Conservation (phyloP, 2,797 vertebrate species). For the Argentina silus region DNA sequence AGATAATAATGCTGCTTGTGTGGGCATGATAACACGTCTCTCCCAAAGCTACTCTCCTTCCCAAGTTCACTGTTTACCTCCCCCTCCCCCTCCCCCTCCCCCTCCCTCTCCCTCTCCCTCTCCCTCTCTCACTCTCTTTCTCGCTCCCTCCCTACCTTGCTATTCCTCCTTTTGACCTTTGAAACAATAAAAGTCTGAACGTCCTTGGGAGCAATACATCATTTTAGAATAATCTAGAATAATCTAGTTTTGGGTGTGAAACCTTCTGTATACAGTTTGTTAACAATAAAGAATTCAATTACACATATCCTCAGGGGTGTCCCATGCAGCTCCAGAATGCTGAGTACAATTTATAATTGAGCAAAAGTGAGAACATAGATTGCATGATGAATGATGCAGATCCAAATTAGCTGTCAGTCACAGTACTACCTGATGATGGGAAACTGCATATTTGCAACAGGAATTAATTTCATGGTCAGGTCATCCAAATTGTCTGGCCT, state of each 20-base stretch:
- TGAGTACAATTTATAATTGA: background rate
- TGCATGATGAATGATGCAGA: background rate
- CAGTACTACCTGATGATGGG: background rate
- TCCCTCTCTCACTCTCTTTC: constrained; percentile 30
- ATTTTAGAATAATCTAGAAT: background rate
- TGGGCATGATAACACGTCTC: constrained; percentile 50
- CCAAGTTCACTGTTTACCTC: constrained; percentile 37
- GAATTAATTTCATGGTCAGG: background rate
- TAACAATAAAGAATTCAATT: background rate
- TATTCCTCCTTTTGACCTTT: constrained; percentile 1
- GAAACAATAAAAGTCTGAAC: background rate
- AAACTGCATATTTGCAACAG: background rate
- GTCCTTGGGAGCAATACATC: background rate
- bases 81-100: too few relatives aligned
- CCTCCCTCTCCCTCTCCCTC: constrained; percentile 10
- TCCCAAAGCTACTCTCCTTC: constrained; percentile 41
- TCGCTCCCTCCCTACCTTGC: constrained; percentile 43
- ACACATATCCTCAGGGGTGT: background rate
- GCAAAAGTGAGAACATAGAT: too few relatives aligned
- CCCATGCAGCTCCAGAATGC: background rate
- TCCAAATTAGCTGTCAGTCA: background rate
- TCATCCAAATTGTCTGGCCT: background rate
- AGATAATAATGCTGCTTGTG: constrained; percentile 51
- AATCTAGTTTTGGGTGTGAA: background rate
- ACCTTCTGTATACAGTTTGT: background rate